These are phyloP conservation scores for Mionectes macconnelli DNA, from an alignment of 2,113 vertebrate genomes.

Conservation along the genomic window DNA sequence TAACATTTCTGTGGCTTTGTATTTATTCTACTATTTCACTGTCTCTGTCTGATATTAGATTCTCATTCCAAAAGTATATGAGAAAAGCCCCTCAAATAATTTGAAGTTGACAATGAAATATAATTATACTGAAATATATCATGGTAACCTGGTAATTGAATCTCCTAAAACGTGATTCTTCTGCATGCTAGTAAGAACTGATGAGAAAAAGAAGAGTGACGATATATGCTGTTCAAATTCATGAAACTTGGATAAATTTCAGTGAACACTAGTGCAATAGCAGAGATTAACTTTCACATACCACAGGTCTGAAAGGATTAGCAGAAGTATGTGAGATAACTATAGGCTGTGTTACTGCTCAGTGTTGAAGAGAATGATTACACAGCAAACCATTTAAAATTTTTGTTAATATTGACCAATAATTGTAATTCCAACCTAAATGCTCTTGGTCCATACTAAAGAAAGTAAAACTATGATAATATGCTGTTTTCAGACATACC, in stretches of 20 bases:
- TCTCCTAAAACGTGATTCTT: neutral
- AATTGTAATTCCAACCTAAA: neutral
- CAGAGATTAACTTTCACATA: fast-evolving
- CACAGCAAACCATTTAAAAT: neutral
- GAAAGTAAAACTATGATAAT: neutral
- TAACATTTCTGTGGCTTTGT: neutral
- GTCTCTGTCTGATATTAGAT: neutral
- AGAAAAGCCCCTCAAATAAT: neutral
- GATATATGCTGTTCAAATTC: neutral
- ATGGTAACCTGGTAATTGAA: neutral
- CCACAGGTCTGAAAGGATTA: neutral
- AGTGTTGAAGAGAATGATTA: neutral
- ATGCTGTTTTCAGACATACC: fast-evolving
- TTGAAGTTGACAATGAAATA: neutral
- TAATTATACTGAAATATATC: neutral
- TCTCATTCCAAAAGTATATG: neutral
- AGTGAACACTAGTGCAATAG: neutral
- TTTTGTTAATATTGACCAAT: neutral
- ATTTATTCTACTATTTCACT: neutral
- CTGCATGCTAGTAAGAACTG: neutral
- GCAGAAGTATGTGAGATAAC: neutral
- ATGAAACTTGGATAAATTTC: neutral
- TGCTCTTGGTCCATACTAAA: neutral
- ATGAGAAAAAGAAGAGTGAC: neutral
- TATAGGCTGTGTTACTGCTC: neutral